These are phyloP conservation scores for Indicator indicator DNA, from an alignment of 2,113 vertebrate species.

Conservation along the genomic window DNA sequence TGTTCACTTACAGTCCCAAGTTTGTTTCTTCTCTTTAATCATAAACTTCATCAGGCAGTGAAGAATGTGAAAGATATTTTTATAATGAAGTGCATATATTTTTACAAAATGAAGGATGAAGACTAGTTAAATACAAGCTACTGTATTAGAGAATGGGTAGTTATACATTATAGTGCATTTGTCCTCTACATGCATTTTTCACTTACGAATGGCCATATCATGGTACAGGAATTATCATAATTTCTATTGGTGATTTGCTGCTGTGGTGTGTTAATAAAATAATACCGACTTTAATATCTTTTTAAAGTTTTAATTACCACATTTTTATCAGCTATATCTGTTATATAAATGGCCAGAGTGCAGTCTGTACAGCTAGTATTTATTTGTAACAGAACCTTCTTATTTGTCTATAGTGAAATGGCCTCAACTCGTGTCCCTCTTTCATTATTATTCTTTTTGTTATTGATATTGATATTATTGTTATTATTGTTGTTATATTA, in stretches of 20 bases:
- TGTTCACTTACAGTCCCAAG: background rate
- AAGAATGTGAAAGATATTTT: slow-evolving; percentile 10
- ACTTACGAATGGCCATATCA: slow-evolving; percentile 18
- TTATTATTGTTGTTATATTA: too few relatives aligned
- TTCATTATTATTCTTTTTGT: background rate
- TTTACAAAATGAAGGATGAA: background rate
- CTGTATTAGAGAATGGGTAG: background rate
- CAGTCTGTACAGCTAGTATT: background rate
- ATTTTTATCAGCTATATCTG: background rate
- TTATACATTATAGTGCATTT: background rate
- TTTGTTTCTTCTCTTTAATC: background rate
- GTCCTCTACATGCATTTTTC: slow-evolving; percentile 29
- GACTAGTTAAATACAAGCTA: background rate
- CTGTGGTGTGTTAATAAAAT: slow-evolving; percentile 9
- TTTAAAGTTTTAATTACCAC: background rate
- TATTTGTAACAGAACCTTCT: background rate
- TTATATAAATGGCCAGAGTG: background rate
- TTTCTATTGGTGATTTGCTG: slow-evolving; percentile 28
- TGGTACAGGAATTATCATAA: slow-evolving; percentile 14
- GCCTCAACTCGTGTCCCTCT: background rate
- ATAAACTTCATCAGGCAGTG: background rate
- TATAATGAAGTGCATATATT: background rate
- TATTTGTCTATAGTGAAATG: background rate
- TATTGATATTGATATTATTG: too few relatives aligned
- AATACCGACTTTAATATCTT: background rate